Conservation (phyloP, 2,888 invertebrate species). For the Lagria hirta region DNA sequence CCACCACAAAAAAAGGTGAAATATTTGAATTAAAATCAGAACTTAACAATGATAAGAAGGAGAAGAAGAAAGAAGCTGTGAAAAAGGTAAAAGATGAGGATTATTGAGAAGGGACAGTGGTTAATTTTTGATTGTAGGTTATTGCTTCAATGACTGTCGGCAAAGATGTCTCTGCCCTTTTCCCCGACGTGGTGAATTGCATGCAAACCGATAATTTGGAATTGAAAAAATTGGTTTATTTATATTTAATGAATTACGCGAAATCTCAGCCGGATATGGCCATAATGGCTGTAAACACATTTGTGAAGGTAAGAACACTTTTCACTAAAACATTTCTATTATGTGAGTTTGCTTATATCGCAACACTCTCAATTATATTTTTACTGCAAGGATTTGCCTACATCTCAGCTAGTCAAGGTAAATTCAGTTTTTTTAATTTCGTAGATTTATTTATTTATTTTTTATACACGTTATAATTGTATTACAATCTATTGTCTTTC, state of each 20-base stretch:
- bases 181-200: constrained; percentile 99
- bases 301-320: constrained; percentile 84
- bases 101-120: too few relatives aligned
- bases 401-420: constrained; percentile 69
- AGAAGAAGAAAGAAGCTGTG: constrained; percentile 99
- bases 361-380: constrained; percentile 35
- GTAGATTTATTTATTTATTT: constrained; percentile 8
- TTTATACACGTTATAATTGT: too few relatives aligned
- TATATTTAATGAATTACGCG: constrained; percentile 99
- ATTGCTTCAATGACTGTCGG: constrained; percentile 99
- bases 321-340: background rate
- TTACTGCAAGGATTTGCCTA: constrained; percentile 63
- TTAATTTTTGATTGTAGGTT: constrained; percentile 63
- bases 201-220: constrained; percentile 99
- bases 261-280: constrained; percentile 99
- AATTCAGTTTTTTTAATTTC: constrained; percentile 36
- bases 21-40: constrained; percentile 99
- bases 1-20: constrained; percentile 99
- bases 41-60: constrained; percentile 98
- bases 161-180: constrained; percentile 97
- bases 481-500: constrained; percentile 8
- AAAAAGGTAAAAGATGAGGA: constrained; percentile 77
- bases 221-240: constrained; percentile 95
- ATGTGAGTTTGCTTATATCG: constrained; percentile 30
- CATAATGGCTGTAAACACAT: constrained; percentile 99